Evolutionary conservation across 2,113 vertebrate species (phyloP).

Genomic region (Hipposideros armiger): DNA sequence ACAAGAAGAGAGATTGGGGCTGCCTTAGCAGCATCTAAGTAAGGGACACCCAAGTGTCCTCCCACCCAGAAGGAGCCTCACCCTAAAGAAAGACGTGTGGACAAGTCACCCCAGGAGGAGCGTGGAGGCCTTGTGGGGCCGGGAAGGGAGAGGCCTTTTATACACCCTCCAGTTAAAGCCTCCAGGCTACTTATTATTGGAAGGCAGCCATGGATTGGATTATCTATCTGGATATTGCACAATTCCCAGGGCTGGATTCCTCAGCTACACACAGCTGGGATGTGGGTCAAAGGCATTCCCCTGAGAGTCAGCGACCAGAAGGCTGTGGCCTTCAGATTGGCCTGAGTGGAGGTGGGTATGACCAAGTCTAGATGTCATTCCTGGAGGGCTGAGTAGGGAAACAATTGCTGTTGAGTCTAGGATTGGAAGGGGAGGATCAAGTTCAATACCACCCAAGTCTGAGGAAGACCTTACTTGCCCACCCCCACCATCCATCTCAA

Average conservation of each 20-base stretch:
- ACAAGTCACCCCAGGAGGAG: conserved; percentile 8
- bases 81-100: conserved; percentile 7
- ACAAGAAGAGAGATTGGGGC: background rate
- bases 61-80: background rate
- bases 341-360: background rate
- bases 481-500: background rate
- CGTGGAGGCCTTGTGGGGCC: background rate
- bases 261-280: background rate
- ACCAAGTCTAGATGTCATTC: background rate
- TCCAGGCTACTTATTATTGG: conserved; percentile 44
- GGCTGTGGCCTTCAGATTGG: background rate
- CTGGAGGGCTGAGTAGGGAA: too few relatives aligned
- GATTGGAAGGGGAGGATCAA: background rate
- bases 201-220: background rate
- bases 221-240: conserved; percentile 54
- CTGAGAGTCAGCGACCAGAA: background rate
- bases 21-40: background rate
- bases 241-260: conserved; percentile 61
- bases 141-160: conserved; percentile 45
- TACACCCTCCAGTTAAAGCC: background rate
- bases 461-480: background rate
- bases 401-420: background rate
- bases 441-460: background rate
- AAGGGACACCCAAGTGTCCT: background rate
- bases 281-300: background rate